Percentiles rank a stretch among this genome's conserved stretches.
These are phyloP conservation scores for Venustaconcha ellipsiformis DNA, from an alignment of 1,140 invertebrate genomes.

Conservation along the genomic window DNA sequence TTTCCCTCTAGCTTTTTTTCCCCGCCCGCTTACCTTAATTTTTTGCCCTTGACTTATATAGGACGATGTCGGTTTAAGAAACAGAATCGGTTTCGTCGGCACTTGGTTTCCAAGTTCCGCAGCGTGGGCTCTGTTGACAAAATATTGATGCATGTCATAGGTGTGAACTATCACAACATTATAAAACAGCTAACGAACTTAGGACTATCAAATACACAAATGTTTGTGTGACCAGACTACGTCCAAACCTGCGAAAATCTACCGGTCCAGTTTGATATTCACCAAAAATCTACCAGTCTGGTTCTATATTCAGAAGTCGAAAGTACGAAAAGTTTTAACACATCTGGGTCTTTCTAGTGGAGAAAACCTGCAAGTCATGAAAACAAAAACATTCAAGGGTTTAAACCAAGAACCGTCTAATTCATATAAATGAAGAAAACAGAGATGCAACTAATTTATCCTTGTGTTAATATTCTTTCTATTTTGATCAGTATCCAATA, in stretches of 20 bases:
- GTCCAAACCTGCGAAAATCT: not conserved
- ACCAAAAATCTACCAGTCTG: not conserved
- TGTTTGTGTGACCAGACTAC: not conserved
- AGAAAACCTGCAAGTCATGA: too few species aligned
- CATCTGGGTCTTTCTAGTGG: too few species aligned
- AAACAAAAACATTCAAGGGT: too few species aligned
- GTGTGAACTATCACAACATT: not conserved
- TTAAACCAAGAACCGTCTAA: too few species aligned
- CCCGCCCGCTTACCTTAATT: constrained; percentile 71
- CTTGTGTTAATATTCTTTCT: too few species aligned
- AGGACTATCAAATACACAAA: not conserved
- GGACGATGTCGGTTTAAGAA: constrained; percentile 78
- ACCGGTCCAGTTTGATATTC: not conserved
- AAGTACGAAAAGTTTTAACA: too few species aligned
- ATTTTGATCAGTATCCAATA: too few species aligned
- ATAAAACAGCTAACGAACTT: constrained; percentile 3
- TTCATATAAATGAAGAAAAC: too few species aligned
- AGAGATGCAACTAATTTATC: too few species aligned
- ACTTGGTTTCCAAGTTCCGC: constrained; percentile 73
- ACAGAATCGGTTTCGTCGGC: constrained; percentile 77
- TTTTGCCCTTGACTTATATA: constrained; percentile 75
- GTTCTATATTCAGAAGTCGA: not conserved
- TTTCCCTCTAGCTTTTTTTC: too few species aligned
- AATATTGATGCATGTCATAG: not conserved
- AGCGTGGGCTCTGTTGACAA: constrained; percentile 70